Base-by-base conservation (phyloP, 2,113 vertebrate species). In the Malurus alboscapulatus region DNA sequence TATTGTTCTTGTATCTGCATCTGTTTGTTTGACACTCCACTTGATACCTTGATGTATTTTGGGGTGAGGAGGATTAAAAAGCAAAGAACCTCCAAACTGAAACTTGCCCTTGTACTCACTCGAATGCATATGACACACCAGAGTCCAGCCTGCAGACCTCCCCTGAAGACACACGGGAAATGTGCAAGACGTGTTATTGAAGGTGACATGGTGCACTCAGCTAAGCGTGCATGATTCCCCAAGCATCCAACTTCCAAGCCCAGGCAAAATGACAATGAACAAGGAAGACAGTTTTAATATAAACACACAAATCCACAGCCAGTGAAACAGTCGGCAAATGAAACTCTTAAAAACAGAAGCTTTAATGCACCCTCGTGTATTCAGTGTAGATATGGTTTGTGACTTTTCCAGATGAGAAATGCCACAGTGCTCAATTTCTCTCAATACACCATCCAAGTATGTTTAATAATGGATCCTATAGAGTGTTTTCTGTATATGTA, bases 111-210 rank as follows among this genome's bases (percentile, higher is more conserved):
- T 57, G 15, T 66, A 36, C 50, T 86, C 63, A 73, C 51, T 45
- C 1, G 2, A 80, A 58, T 8, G 11, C 25, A 15, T 1, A 38
- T 1, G 14, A 57, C 34, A 26, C 1, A 0, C 34, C 17, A 77
- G 32, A 36, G 45, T 20, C 19, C 45, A 82, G 58, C 7, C 0
- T 0, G 42, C 44, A 93, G 61, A 40, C 2, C 3, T 50, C 20
- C 62, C 40, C 45, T 79, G 67, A 68, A 83, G 76, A 76, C 51
- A 54, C 2, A 1, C 0, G 2, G 48, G 59, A 76, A 95, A 24
- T 22, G 1, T 1, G 12, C 36, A 42, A 48, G 20, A 17, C 3
- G 7, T 25, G 12, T 76, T 54, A 73, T 74, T 62, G 50, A 79
- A 83, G 42, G 22, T 65, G 78, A 72, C 63, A 78, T 2, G 0